Base-by-base conservation (phyloP, 2,888 invertebrate genomes). In the Watsonalla cultraria region DNA sequence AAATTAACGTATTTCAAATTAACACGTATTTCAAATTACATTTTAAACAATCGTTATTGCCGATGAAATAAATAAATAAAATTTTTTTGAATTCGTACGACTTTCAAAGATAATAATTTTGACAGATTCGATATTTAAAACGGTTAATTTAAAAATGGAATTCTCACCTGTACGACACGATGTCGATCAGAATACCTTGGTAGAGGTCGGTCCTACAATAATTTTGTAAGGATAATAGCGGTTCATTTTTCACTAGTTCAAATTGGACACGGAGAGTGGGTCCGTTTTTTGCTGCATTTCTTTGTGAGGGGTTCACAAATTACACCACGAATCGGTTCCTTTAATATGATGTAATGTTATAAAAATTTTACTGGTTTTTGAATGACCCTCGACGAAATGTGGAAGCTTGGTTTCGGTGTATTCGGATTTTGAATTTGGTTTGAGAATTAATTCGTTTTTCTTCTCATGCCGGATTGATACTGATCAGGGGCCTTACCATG, bases 181-280 rank as follows among this genome's bases (percentile, higher is more conserved):
- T 24, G 56, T 42, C 46, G 47, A 51, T 7, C 14, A 49, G 15
- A 42, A 52, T 65, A 46, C 56, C 69, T 47, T 76, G 52, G 80
- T 79, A 80, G 64, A 50, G 69, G 78, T 60, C 64, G 60, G 63
- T 69, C 68, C 69, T 71, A 79, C 72, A 80, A 83, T 83, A 83
- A 78, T 79, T 76, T 78, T 71, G 73, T 76, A 75, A 76, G 78
- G 75, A 79, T 85, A 86, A 86, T 84, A 81, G 74, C 74, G 80
- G 82, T 84, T 79, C 84, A 86, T 86, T 86, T 86, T 86, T 85
- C 84, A 86, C 85, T 79, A 78, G 78, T 77, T 76, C 79, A 77
- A 80, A 86, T 87, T 84, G 80, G 85, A 80, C 75, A 79, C 78
- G 86, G 80, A 76, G 79, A 76, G 69, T 74, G 75, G 71, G 64